Evolutionary conservation across 2,113 vertebrate genomes (phyloP), one percentile per base, ranked within the genome.

Genomic region (Lanius collurio): DNA sequence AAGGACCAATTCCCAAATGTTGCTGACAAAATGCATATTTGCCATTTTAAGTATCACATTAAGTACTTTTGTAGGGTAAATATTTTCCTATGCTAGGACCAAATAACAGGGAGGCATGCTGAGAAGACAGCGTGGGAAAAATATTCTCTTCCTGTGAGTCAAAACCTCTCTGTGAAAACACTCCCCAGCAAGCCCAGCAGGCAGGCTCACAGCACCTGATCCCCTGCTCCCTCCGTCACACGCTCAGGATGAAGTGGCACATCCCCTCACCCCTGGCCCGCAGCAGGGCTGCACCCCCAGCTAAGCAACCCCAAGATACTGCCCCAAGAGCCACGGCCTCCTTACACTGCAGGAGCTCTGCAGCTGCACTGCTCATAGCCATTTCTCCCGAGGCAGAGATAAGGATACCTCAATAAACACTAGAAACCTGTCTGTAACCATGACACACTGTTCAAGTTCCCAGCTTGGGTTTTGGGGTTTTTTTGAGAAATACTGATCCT

Each of bases 121-220:
- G 93, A 88, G 93, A 93, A 90, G 92, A 90, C 86, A 91, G 94
- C 85, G 79, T 96, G 94, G 96, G 94, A 96, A 96, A 95, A 93
- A 88, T 80, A 90, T 4, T 78, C 83, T 90, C 85, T 95, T 93
- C 95, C 96, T 88, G 93, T 90, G 92, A 93, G 90, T 88, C 79
- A 94, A 95, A 93, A 56, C 21, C 47, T n/a, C 44, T 85, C 47
- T 75, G 80, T 56, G 90, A 50, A 85, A 94, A 73, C 55, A 65
- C 42, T 83, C 74, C 50, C 39, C 1, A 76, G 81, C 42, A 7
- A 62, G 63, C 87, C 31, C 89, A 94, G 93, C 84, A 73, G 55
- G 83, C 89, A 92, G 90, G 50, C 88, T 60, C 46, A 18, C 0
- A 39, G 79, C 90, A 93, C 88, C 83, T 31, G 33, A 39, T 28